Conservation (phyloP, 2,113 vertebrate genomes). For the Halichoeres trimaculatus region DNA sequence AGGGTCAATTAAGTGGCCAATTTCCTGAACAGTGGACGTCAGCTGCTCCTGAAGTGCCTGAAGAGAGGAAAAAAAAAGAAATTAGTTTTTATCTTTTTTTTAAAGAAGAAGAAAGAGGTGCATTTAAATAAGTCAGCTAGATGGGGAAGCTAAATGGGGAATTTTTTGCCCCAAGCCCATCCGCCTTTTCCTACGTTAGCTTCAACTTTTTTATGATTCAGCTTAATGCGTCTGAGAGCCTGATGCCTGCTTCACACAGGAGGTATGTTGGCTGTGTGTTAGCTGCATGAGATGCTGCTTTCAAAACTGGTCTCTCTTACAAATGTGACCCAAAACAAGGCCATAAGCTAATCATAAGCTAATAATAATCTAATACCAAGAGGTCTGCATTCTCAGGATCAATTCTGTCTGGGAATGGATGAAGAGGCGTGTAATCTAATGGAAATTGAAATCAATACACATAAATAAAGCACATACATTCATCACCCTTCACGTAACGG, state of each 20-base stretch:
- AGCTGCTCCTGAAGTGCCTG: constrained; percentile 98
- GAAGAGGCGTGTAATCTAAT: too few species aligned
- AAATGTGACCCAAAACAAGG: too few species aligned
- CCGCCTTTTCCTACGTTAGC: not conserved
- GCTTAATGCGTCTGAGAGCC: not conserved
- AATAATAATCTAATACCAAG: too few species aligned
- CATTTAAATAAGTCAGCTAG: constrained; percentile 25
- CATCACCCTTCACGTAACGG: too few species aligned
- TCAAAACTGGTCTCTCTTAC: too few species aligned
- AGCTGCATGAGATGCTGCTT: too few species aligned
- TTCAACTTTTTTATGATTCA: not conserved
- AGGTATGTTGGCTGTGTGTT: too few species aligned
- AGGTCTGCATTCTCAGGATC: too few species aligned
- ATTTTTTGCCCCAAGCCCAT: constrained; percentile 1
- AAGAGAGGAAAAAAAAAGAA: constrained; percentile 44
- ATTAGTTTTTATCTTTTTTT: constrained; percentile 37
- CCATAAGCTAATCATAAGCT: too few species aligned
- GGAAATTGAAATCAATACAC: too few species aligned
- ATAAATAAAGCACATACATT: too few species aligned
- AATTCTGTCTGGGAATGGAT: too few species aligned
- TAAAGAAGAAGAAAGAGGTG: constrained; percentile 26
- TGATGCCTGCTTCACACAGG: not conserved
- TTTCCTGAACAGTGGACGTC: constrained; percentile 96
- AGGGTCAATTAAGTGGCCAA: constrained; percentile 96
- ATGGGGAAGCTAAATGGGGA: constrained; percentile 4